Conservation (phyloP, 2,113 vertebrate genomes). For the Bostrychus sinensis region DNA sequence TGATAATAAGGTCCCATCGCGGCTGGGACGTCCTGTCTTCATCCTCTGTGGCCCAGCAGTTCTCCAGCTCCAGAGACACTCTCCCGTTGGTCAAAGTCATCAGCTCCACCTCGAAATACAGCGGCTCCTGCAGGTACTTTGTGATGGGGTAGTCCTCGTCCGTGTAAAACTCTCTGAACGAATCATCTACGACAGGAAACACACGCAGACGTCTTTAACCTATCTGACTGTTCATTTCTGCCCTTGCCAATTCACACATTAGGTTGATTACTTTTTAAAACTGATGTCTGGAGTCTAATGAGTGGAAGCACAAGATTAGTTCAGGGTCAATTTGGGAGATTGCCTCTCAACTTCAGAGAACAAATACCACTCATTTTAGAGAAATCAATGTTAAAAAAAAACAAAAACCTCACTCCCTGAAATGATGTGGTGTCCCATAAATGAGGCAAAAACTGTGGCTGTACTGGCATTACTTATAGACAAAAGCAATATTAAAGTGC, state of each 20-base stretch:
- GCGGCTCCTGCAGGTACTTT: slow-evolving; percentile 60
- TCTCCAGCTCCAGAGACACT: slow-evolving; percentile 68
- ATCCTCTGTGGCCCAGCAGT: slow-evolving; percentile 74
- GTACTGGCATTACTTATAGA: too few relatives aligned
- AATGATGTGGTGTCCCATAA: too few relatives aligned
- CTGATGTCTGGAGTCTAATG: neutral
- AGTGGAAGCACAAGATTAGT: neutral
- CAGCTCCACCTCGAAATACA: slow-evolving; percentile 77
- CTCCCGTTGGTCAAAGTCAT: slow-evolving; percentile 42
- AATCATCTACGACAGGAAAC: slow-evolving; percentile 50
- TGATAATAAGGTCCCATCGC: slow-evolving; percentile 74
- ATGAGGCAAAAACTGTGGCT: too few relatives aligned
- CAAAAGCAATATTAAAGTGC: too few relatives aligned
- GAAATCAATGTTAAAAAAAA: too few relatives aligned
- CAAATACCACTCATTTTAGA: too few relatives aligned
- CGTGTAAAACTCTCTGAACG: slow-evolving; percentile 55
- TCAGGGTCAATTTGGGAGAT: neutral
- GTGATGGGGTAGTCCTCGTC: slow-evolving; percentile 54
- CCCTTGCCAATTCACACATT: neutral
- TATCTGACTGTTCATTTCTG: neutral
- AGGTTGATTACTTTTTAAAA: neutral
- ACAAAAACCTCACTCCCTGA: too few relatives aligned
- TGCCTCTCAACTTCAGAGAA: neutral
- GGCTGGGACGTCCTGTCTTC: slow-evolving; percentile 51
- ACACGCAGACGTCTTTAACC: neutral